Percentiles rank a stretch among this genome's conserved stretches.
phyloP scores from a whole-genome alignment of 2,797 vertebrate species.

The Dendrocincla tyrannina region DNA sequence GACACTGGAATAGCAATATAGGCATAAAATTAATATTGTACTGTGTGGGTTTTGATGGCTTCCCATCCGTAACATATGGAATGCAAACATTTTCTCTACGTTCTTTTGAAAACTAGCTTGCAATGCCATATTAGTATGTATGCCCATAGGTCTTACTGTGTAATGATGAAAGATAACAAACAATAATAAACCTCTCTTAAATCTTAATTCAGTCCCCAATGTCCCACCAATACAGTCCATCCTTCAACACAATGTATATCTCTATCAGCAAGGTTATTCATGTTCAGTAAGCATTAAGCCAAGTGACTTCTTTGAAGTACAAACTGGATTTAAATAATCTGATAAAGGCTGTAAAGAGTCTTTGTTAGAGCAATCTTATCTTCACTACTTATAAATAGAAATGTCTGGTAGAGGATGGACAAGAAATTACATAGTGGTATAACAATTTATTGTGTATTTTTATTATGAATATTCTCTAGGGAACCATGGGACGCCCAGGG shows the following conservation, averaged over 20 bases:
- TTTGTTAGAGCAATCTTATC: background rate
- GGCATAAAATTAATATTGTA: background rate
- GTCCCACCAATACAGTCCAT: background rate
- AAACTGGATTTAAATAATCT: background rate
- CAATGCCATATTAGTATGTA: background rate
- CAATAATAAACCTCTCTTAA: background rate
- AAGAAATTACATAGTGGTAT: background rate
- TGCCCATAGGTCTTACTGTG: background rate
- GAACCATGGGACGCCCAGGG: constrained; percentile 83
- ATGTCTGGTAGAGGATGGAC: background rate
- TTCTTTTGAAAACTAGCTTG: background rate
- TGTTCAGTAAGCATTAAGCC: background rate
- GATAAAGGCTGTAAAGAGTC: background rate
- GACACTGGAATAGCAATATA: background rate
- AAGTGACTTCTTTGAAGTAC: background rate
- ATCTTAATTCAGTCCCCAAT: background rate
- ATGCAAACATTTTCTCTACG: background rate
- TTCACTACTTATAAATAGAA: background rate
- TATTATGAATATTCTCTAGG: constrained; percentile 73
- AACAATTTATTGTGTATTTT: background rate
- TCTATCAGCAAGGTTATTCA: background rate
- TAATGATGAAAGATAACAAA: background rate
- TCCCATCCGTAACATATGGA: background rate
- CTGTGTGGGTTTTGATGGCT: background rate
- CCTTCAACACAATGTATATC: background rate